Evolutionary conservation across 2,888 invertebrate species (phyloP), one percentile per base, ranked within the genome.

Genomic region (Gastrophysa polygoni): DNA sequence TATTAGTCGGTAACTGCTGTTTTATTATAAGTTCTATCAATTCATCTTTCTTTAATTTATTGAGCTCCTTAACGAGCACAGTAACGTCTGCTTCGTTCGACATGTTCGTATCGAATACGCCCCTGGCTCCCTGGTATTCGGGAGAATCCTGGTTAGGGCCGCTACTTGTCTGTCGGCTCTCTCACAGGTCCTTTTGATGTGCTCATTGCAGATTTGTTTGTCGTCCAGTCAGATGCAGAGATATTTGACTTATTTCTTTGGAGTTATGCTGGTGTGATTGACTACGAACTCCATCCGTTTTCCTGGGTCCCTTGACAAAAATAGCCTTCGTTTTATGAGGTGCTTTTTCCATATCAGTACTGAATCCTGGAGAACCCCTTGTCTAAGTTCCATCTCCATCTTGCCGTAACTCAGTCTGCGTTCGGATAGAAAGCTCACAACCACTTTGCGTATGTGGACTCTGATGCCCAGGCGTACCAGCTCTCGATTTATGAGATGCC

Each of bases 401-500:
- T 3, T 48, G 11, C 20, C 20, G 5, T 4, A 20, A 2, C 6
- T 10, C 10, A 48, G 48, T 2, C 14, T 48, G 7, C 48, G 1
- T 1, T 48, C 11, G 1, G 18, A 7, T 10, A 21, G 21, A 16
- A 17, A 46, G 16, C 6, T 6, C 4, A 4, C 11, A 7, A 46
- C 6, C 4, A 46, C 24, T 6, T 20, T 10, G 1, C 11, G 18
- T 10, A 48, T 20, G 21, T 48, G 21, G 1, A 10, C 18, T 5
- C 48, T 48, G 11, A 48, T 14, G 3, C 18, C 18, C 18, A 6
- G 18, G 14, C 5, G 5, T 20, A 0, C 10, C 14, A 63, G 20
- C 44, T 2, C 10, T 8, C 29, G 51, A 8, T 54, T 0, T 10
- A 64, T 63, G 10, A 7, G 11, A 10, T 16, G 21, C 61, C 66